A percentile compares a stretch with the other conserved stretches of the same genome.
These are phyloP conservation scores for Aphrocallistes beatrix DNA, from an alignment of 37 sponge, comb jelly and placozoan species.

Conservation along the genomic window DNA sequence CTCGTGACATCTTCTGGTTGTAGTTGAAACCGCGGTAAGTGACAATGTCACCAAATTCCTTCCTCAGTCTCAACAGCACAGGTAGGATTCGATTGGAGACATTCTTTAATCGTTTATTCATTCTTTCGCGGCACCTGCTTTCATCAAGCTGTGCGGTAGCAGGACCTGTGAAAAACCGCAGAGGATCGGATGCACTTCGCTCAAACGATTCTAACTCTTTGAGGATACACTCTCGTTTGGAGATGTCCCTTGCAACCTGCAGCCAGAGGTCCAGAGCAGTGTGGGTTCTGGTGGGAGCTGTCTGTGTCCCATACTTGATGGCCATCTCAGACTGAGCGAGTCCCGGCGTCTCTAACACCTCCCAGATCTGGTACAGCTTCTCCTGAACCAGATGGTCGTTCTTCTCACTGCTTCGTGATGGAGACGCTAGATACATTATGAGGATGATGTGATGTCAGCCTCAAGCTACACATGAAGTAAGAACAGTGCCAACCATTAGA, in stretches of 20 bases:
- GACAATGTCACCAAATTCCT: conserved; percentile 23
- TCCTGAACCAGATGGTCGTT: background rate
- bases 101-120: background rate
- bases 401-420: too few species aligned
- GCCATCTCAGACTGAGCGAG: background rate
- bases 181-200: conserved; percentile 2
- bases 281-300: background rate
- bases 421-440: too few species aligned
- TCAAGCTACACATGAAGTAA: too few species aligned
- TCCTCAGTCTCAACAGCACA: background rate
- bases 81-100: background rate
- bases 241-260: background rate
- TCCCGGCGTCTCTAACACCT: background rate
- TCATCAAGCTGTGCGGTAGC: background rate
- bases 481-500: too few species aligned
- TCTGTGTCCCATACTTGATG: background rate
- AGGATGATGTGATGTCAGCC: too few species aligned
- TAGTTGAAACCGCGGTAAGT: conserved; percentile 8
- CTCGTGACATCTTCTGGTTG: background rate
- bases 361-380: background rate
- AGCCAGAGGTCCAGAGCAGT: background rate
- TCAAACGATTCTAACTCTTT: background rate
- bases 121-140: background rate
- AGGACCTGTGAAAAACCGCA: conserved; percentile 11
- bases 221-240: background rate